Evolutionary conservation across 2,888 invertebrate species (phyloP), one percentile per base, ranked within the genome.

Genomic region (Mythimna impura): DNA sequence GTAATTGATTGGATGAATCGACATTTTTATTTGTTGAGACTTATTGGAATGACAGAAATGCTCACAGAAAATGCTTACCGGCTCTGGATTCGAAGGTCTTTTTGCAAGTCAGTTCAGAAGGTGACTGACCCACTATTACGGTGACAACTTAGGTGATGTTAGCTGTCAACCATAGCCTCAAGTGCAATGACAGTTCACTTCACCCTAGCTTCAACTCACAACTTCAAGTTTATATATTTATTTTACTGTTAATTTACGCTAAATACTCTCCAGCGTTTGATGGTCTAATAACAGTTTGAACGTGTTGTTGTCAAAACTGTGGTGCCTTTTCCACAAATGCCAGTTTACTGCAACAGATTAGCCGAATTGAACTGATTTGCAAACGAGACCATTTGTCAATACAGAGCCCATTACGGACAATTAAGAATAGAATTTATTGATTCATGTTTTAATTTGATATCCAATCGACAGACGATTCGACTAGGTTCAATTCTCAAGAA

Each of bases 1-100:
- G 30, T 25, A 52, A 65, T 43, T 62, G n/a, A 52, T 71, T 34
- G 17, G 40, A 64, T 34, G 10, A 20, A 25, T 47, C 34, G 34
- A 57, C 25, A 14, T 47, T 34, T 36, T 14, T 4, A 5, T 47
- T 43, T 60, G 9, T 62, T 58, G 4, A 36, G 61, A 40, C 14
- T 43, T 6, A 47, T 40, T 61, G 17, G 12, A 65, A 20, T 36
- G 52, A 43, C 40, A 36, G 3, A 66, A 50, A 50, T 34, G 9
- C 36, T 36, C 9, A 36, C 9, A 36, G 36, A 36, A 36, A 9
- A 36, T 36, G 54, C 20, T 30, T 12, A 3, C 8, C 1, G 68
- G 8, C 20, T n/a, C 8, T 14, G 3, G 14, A 52, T 2, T 25
- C 0, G 20, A 58, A 5, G 52, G 9, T n/a, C 9, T 20, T 17